phyloP scores from a whole-genome alignment of 2,888 invertebrate genomes.

The Eurytoma adleriae region DNA sequence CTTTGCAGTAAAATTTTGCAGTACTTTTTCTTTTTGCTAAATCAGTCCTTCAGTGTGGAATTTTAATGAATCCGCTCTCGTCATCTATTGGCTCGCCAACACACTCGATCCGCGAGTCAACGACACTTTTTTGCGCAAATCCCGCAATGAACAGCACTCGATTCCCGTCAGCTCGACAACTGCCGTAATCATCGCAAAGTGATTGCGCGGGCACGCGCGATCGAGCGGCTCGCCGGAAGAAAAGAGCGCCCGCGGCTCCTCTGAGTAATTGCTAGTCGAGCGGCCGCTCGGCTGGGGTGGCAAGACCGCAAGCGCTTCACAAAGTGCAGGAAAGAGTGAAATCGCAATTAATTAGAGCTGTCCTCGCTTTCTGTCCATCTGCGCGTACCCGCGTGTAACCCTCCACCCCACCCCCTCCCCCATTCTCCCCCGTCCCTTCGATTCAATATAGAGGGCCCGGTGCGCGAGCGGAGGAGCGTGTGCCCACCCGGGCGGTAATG shows the following conservation, averaged over 20 bases:
- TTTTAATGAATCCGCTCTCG: too few species aligned
- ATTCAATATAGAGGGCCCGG: neutral
- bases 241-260: neutral
- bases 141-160: too few species aligned
- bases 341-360: slow-evolving; percentile 71
- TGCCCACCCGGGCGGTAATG: slow-evolving; percentile 26
- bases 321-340: slow-evolving; percentile 72
- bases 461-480: neutral
- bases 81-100: too few species aligned
- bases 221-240: neutral
- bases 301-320: slow-evolving; percentile 67
- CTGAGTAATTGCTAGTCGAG: slow-evolving; percentile 38
- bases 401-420: neutral
- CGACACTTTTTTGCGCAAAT: too few species aligned
- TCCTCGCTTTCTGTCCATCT: slow-evolving; percentile 42
- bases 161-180: neutral
- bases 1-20: too few species aligned
- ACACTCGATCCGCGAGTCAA: too few species aligned
- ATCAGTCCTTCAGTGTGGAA: too few species aligned
- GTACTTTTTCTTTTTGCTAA: too few species aligned
- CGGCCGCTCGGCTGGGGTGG: slow-evolving; percentile 24
- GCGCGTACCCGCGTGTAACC: too few species aligned
- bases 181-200: neutral
- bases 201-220: neutral
- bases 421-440: neutral